Evolutionary conservation across 1,140 invertebrate species (phyloP).

Genomic region (Bombus superbus): DNA sequence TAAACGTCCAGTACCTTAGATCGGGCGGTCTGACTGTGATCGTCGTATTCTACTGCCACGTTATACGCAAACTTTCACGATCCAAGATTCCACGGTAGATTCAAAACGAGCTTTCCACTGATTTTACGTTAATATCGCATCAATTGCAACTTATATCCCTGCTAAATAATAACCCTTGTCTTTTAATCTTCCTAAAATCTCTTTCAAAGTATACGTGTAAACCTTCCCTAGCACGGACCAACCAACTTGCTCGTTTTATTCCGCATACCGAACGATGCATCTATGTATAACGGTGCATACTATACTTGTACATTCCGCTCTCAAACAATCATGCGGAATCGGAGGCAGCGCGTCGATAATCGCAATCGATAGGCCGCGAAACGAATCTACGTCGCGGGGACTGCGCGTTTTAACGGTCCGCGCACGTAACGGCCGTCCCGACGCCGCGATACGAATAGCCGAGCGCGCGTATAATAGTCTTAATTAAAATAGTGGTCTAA

Average conservation of each 20-base stretch:
- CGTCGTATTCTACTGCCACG: not conserved
- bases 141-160: not conserved
- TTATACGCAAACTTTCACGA: not conserved
- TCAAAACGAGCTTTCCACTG: not conserved
- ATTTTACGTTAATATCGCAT: not conserved
- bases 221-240: not conserved
- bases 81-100: not conserved
- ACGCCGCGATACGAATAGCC: slow-evolving; percentile 14
- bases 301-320: not conserved
- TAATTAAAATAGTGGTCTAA: slow-evolving; percentile 69
- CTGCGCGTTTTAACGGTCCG: slow-evolving; percentile 32
- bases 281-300: no score
- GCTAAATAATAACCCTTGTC: not conserved
- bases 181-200: not conserved
- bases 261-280: no score
- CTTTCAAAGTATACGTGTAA: not conserved
- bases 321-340: not conserved
- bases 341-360: slow-evolving; percentile 22
- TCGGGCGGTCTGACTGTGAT: not conserved
- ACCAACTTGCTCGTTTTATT: no score
- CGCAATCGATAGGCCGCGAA: slow-evolving; percentile 30
- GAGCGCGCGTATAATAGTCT: slow-evolving; percentile 56
- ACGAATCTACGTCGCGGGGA: slow-evolving; percentile 10
- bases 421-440: slow-evolving; percentile 39
- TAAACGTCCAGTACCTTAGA: not conserved